Conservation (phyloP, 1,140 invertebrate species). For the Drosophila navojoa region DNA sequence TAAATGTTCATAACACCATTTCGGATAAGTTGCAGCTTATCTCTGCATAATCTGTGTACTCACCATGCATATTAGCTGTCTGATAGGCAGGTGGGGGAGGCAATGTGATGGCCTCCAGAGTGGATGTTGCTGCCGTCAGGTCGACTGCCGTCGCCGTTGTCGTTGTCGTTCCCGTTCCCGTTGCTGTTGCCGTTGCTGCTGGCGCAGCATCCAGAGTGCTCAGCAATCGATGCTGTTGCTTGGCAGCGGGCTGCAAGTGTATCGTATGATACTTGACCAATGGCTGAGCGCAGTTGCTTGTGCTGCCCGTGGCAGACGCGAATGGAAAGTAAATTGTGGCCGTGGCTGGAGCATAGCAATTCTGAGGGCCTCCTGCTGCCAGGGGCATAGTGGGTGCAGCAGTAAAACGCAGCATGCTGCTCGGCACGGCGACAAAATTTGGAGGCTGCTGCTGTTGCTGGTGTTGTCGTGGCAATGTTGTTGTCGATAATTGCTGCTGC, state of each 20-base stretch:
- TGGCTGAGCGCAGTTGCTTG: conserved; percentile 54
- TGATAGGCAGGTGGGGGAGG: conserved; percentile 81
- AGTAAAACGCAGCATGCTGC: conserved; percentile 73
- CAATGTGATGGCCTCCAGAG: conserved; percentile 62
- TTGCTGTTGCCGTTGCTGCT: conserved; percentile 9
- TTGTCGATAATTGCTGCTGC: conserved; percentile 64
- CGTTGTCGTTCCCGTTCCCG: too few relatives aligned
- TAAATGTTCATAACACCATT: background rate
- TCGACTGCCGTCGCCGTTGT: conserved; percentile 13
- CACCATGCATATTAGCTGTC: conserved; percentile 78
- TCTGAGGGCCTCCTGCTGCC: conserved; percentile 46
- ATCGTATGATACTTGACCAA: conserved; percentile 82
- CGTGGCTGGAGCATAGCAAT: conserved; percentile 68
- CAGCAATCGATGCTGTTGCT: conserved; percentile 58
- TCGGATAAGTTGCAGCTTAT: background rate
- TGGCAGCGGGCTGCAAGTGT: conserved; percentile 75
- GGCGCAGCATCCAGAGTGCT: conserved; percentile 29
- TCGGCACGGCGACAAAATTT: conserved; percentile 77
- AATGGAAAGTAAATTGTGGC: conserved; percentile 83
- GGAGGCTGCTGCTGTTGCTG: conserved; percentile 51
- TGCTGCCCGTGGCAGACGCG: conserved; percentile 56
- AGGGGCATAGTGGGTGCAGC: conserved; percentile 46
- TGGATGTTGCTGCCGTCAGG: conserved; percentile 53
- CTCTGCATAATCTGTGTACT: conserved; percentile 32
- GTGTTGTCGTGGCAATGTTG: conserved; percentile 60